Evolutionary conservation across 2,888 invertebrate species (phyloP), one percentile per base, ranked within the genome.

Genomic region (Scaptomyza tumidula): DNA sequence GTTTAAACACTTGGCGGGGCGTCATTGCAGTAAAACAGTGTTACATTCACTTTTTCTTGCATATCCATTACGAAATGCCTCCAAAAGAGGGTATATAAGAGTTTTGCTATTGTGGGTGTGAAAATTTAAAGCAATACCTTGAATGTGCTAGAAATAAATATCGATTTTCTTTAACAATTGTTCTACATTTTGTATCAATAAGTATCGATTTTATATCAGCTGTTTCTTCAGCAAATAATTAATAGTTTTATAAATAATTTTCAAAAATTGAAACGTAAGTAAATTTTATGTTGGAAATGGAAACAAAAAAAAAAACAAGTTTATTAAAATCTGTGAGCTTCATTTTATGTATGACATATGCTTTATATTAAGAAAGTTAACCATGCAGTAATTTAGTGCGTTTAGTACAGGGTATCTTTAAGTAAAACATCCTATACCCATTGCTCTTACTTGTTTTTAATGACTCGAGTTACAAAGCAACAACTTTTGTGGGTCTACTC

Each of bases 1-100:
- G 35, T 43, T 24, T 35, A 14, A 13, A 7, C 24, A 39, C 39
- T 10, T 31, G 16, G 10, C 29, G 49, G 50, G 10, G 16, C 24
- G 27, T 11, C 37, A 62, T 45, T 61, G 49, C 45, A 56, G 9
- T 71, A 77, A 69, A 84, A 63, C 56, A 50, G 13, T 53, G 55
- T 53, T 69, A 46, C 82, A 60, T 85, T 81, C 79, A 64, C 67
- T 75, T 64, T 65, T 24, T 50, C 19, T 50, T 59, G 14, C 13
- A 39, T 27, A 27, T 27, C 39, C 52, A 14, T 52, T 14, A 9
- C 11, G 24, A 27, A 11, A 27, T 6, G 39, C 0, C 14, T 11
- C 6, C 7, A 24, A 19, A 19, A 19, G 19, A 10, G 4, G 52
- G 4, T 52, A 27, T 50, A 11, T 10, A 16, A 6, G 16, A 7